Conservation (phyloP, 92 coral and sea anemone species). For the Galaxea fascicularis region DNA sequence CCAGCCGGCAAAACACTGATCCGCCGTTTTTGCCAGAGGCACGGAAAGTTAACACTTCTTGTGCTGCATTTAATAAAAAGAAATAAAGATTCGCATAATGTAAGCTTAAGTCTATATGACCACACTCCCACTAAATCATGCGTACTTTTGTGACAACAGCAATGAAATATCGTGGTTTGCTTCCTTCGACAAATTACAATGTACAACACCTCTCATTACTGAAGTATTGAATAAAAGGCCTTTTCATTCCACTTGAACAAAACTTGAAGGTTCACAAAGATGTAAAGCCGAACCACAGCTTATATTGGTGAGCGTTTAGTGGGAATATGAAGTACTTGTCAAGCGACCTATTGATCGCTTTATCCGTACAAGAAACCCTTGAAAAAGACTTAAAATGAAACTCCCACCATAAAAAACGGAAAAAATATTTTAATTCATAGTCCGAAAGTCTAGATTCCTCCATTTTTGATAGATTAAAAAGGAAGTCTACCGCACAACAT, state of each 20-base stretch:
- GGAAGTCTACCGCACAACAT: background rate
- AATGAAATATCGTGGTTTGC: background rate
- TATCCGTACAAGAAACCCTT: conserved; percentile 4
- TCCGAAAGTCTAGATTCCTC: background rate
- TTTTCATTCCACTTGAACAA: background rate
- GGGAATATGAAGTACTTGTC: background rate
- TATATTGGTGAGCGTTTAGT: background rate
- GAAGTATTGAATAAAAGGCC: background rate
- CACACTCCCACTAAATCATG: background rate
- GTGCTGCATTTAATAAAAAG: background rate
- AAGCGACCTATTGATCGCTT: background rate
- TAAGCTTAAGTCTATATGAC: no score
- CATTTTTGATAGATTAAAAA: background rate
- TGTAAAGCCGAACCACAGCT: background rate
- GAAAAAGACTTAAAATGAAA: background rate
- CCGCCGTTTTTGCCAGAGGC: background rate
- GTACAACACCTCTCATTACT: background rate
- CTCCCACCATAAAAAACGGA: background rate
- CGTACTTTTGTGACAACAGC: background rate
- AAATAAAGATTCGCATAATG: background rate
- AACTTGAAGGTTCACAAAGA: conserved; percentile 6
- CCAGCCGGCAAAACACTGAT: background rate
- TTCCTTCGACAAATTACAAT: background rate
- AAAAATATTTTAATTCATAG: background rate
- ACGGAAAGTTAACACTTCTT: background rate